A percentile compares a stretch with the other conserved stretches of the same genome.
phyloP scores from a whole-genome alignment of 2,888 invertebrate genomes.

The Nemurella pictetii region DNA sequence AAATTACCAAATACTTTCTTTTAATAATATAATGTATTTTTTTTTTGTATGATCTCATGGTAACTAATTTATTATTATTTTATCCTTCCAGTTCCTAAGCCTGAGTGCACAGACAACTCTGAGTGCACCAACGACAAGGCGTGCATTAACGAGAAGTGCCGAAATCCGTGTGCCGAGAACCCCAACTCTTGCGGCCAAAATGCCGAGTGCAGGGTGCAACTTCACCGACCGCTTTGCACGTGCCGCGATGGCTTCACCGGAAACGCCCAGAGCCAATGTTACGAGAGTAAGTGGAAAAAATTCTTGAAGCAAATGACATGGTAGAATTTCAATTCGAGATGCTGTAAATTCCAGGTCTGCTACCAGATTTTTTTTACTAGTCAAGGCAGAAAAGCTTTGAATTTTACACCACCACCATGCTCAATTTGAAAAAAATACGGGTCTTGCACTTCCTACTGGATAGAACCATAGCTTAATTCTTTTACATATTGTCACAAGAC shows the following conservation, averaged over 20 bases:
- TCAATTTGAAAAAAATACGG: too few relatives aligned
- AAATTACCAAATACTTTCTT: too few relatives aligned
- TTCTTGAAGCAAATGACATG: too few relatives aligned
- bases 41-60: background rate
- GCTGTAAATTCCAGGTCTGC: too few relatives aligned
- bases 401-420: too few relatives aligned
- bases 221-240: slow-evolving; percentile 79
- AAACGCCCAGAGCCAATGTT: slow-evolving; percentile 77
- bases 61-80: slow-evolving; percentile 40
- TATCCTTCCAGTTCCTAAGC: slow-evolving; percentile 63
- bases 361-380: too few relatives aligned
- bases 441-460: too few relatives aligned
- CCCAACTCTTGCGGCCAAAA: slow-evolving; percentile 72
- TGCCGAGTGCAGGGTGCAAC: slow-evolving; percentile 75
- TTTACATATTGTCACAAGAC: too few relatives aligned
- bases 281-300: slow-evolving; percentile 62
- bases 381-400: too few relatives aligned
- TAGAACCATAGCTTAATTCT: too few relatives aligned
- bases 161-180: slow-evolving; percentile 71
- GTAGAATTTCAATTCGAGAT: too few relatives aligned
- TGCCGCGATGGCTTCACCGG: slow-evolving; percentile 83
- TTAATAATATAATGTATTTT: background rate
- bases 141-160: slow-evolving; percentile 75
- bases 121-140: slow-evolving; percentile 84
- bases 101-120: slow-evolving; percentile 74